These are phyloP conservation scores for Gambusia yucatana DNA, from an alignment of 2,797 vertebrate genomes.

Conservation along the genomic window DNA sequence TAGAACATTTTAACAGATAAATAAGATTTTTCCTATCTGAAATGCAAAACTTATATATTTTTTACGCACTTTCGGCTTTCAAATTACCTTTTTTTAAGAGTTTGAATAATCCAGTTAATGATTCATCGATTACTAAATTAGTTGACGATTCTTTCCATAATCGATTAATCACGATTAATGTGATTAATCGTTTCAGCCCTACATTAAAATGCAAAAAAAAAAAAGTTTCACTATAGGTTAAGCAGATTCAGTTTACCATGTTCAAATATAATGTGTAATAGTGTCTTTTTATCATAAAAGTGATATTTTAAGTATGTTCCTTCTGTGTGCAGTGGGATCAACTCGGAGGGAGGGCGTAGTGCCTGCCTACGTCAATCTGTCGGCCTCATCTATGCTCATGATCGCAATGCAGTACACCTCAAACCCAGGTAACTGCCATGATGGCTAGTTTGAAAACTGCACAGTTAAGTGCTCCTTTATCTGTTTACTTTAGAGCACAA, in stretches of 20 bases:
- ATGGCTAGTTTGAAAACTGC: background rate
- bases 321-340: constrained; percentile 88
- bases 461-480: background rate
- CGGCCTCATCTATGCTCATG: constrained; percentile 99
- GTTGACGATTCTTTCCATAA: too few relatives aligned
- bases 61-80: too few relatives aligned
- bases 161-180: too few relatives aligned
- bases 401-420: constrained; percentile 99
- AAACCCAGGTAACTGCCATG: constrained; percentile 88
- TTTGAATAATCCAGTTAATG: too few relatives aligned
- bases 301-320: background rate
- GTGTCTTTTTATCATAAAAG: background rate
- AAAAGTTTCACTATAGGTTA: background rate
- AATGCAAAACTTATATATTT: too few relatives aligned
- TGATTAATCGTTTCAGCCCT: too few relatives aligned
- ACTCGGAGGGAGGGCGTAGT: constrained; percentile 94
- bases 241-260: background rate
- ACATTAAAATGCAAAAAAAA: background rate
- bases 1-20: too few relatives aligned
- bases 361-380: constrained; percentile 96
- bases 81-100: too few relatives aligned
- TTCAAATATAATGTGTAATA: background rate
- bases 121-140: too few relatives aligned
- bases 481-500: background rate
- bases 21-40: too few relatives aligned